Conservation (phyloP, 2,888 invertebrate genomes). For the Andricus curvator region DNA sequence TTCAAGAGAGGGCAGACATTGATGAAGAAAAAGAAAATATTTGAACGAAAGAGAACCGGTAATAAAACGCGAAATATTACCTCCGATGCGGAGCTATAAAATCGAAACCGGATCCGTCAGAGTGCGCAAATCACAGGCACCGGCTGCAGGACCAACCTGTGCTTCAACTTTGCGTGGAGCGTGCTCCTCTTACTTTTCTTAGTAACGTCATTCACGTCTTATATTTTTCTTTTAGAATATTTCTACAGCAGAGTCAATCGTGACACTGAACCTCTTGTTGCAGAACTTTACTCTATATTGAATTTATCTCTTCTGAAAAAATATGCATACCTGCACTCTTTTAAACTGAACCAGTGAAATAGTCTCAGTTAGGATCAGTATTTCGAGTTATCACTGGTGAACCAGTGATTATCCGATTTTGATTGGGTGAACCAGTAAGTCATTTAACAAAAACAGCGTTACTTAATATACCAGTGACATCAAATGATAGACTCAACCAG, state of each 20-base stretch:
- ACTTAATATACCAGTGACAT: too few species aligned
- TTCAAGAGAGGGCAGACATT: conserved; percentile 25
- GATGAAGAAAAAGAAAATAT: conserved; percentile 21
- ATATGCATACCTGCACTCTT: neutral
- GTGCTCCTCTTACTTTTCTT: conserved; percentile 42
- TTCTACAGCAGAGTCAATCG: conserved; percentile 4
- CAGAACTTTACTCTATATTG: neutral
- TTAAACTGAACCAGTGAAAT: neutral
- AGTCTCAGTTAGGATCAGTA: too few species aligned
- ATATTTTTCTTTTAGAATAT: conserved; percentile 22
- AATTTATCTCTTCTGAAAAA: conserved; percentile 24
- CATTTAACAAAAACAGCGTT: too few species aligned
- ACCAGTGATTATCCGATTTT: too few species aligned
- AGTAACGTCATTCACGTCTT: conserved; percentile 20
- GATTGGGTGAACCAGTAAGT: too few species aligned
- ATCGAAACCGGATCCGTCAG: conserved; percentile 70
- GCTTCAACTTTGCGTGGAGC: conserved; percentile 45
- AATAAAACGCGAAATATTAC: conserved; percentile 69
- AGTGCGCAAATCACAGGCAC: conserved; percentile 61
- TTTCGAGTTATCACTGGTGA: too few species aligned
- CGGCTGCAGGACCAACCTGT: conserved; percentile 60
- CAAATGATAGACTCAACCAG: too few species aligned
- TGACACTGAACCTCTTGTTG: conserved; percentile 16
- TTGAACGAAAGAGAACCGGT: conserved; percentile 52
- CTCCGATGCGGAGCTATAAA: conserved; percentile 68